Evolutionary conservation across 2,888 invertebrate species (phyloP), one percentile per base, ranked within the genome.

Genomic region (Acronicta psi): DNA sequence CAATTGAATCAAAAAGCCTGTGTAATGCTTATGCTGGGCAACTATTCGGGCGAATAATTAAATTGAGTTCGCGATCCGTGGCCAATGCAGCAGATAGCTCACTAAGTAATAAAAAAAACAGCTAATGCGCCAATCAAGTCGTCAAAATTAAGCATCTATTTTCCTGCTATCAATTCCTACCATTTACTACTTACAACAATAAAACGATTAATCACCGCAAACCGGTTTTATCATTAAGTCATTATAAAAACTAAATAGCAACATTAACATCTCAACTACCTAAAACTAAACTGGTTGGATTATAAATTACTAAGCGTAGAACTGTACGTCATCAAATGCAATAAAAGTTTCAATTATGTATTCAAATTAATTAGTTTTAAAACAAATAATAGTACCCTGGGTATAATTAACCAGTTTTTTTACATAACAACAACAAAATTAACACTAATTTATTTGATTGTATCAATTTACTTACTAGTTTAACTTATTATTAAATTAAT

Each of bases 181-280:
- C 25, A 13, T 36, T 38, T 58, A 29, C 45, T 58, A 29, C 45
- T 42, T 25, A 36, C 16, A 49, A 69, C 70, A 71, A 59, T 57
- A 18, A 14, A 50, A 41, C 45, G 11, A 69, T 59, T 50, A 38
- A 57, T 55, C 42, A 42, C 34, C 14, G 13, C 0, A 36, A 57
- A 60, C 71, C 29, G n/a, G 66, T 66, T 69, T 42, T 38, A 13
- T 20, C 9, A 34, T 49, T 52, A 37, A 37, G 13, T 20, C 9
- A 29, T 52, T 52, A 41, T 31, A 53, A 56, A 40, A 66, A 54
- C 29, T 9, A 46, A 31, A 40, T 41, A 34, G n/a, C 14, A 41
- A 41, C 41, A 45, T 37, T 31, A 29, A 40, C 25, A 50, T 44
- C 40, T 42, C 38, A 49, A 68, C 8, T n/a, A n/a, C 9, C 11